Evolutionary conservation across 2,888 invertebrate species (phyloP).

Genomic region (Lampropteryx suffumata): DNA sequence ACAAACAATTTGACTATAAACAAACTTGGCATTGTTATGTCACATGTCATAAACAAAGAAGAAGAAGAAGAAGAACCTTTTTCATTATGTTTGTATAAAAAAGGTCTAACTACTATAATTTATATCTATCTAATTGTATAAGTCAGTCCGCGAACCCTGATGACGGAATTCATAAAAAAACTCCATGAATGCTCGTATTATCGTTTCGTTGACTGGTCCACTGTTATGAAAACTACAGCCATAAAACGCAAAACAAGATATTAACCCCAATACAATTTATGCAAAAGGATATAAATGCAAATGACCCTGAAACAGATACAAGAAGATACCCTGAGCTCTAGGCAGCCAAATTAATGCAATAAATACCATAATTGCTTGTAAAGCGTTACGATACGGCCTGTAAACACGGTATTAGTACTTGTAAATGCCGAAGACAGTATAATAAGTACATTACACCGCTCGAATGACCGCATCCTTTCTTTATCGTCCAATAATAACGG

Average conservation of each 20-base stretch:
- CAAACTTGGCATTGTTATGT: not conserved
- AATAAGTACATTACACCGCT: slow-evolving; percentile 62
- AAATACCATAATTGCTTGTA: slow-evolving; percentile 61
- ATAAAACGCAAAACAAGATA: slow-evolving; percentile 1
- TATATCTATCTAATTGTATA: too few species aligned
- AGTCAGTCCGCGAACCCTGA: too few species aligned
- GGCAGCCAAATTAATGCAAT: slow-evolving; percentile 54
- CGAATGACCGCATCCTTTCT: slow-evolving; percentile 58
- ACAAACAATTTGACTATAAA: too few species aligned
- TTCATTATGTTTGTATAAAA: too few species aligned
- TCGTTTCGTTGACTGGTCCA: too few species aligned
- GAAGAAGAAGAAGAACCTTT: too few species aligned
- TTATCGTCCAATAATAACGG: slow-evolving; percentile 56
- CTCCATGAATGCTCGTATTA: too few species aligned
- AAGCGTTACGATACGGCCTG: slow-evolving; percentile 49
- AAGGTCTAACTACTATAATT: too few species aligned
- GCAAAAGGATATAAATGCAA: slow-evolving; percentile 8
- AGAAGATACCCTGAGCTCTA: slow-evolving; percentile 31
- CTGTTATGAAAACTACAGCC: slow-evolving; percentile 4
- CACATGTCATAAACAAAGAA: too few species aligned
- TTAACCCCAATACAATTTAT: slow-evolving; percentile 18
- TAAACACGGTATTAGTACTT: slow-evolving; percentile 45
- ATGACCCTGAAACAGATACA: slow-evolving; percentile 10
- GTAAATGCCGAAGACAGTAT: slow-evolving; percentile 54
- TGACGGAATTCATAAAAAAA: not conserved